phyloP scores from a whole-genome alignment of 2,888 invertebrate species.

The Gymnocheta viridis region DNA sequence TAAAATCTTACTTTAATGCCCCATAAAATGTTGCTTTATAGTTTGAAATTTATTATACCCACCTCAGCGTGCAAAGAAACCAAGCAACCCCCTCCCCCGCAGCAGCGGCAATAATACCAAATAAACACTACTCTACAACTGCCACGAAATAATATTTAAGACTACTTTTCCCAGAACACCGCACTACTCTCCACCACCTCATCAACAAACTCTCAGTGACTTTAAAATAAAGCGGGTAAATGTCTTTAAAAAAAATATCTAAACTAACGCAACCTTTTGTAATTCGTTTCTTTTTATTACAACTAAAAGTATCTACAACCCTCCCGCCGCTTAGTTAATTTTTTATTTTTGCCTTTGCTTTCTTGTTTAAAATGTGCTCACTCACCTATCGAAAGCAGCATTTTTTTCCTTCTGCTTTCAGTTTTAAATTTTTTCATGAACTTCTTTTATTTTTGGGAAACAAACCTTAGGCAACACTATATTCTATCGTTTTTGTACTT shows the following conservation, averaged over 20 bases:
- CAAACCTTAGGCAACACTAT: conserved; percentile 68
- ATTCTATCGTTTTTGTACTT: conserved; percentile 51
- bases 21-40: conserved; percentile 76
- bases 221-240: conserved; percentile 68
- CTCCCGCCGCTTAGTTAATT: conserved; percentile 51
- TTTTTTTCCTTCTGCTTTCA: conserved; percentile 45
- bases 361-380: conserved; percentile 26
- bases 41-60: conserved; percentile 76
- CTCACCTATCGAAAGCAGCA: conserved; percentile 65
- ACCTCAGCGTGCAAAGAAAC: conserved; percentile 28
- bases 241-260: conserved; percentile 66
- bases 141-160: conserved; percentile 26
- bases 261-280: conserved; percentile 71
- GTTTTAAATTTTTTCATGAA: conserved; percentile 42
- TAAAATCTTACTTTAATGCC: conserved; percentile 70
- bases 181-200: conserved; percentile 32
- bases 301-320: conserved; percentile 61
- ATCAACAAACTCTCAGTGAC: conserved; percentile 39
- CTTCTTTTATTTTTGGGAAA: conserved; percentile 34
- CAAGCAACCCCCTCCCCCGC: not conserved
- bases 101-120: not conserved
- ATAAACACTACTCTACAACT: conserved; percentile 28
- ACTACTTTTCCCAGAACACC: conserved; percentile 46
- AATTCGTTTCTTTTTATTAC: conserved; percentile 68
- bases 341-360: conserved; percentile 15